Conservation (phyloP, 2,797 vertebrate genomes). For the Cossypha polioptera region DNA sequence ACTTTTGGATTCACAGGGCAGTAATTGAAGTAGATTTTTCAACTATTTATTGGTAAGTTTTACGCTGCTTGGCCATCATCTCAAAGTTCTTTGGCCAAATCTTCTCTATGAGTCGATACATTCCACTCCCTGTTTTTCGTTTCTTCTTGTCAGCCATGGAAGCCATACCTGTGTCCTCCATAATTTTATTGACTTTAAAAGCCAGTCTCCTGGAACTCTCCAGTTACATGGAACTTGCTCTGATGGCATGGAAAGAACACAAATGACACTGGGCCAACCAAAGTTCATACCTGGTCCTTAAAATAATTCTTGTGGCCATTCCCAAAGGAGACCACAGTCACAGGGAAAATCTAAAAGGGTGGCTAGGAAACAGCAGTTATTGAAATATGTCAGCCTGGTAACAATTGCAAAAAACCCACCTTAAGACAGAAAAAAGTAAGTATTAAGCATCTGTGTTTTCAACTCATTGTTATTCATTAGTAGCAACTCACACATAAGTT, state of each 20-base stretch:
- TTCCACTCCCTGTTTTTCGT: not conserved
- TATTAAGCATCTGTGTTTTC: not conserved
- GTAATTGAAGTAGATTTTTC: slow-evolving; percentile 74
- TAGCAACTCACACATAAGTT: not conserved
- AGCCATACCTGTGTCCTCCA: not conserved
- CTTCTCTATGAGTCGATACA: not conserved
- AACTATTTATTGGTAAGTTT: slow-evolving; percentile 72
- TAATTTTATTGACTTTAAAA: not conserved
- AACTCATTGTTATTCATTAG: not conserved
- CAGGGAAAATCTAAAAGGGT: not conserved
- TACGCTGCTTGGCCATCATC: slow-evolving; percentile 43
- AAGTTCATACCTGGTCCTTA: not conserved
- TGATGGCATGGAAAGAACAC: not conserved
- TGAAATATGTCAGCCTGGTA: not conserved
- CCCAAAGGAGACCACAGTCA: not conserved
- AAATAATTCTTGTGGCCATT: not conserved
- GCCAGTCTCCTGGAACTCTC: not conserved
- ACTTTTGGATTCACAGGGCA: slow-evolving; percentile 75
- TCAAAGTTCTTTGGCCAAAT: slow-evolving; percentile 19
- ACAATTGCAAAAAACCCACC: not conserved
- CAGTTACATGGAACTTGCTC: not conserved
- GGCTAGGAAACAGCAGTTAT: not conserved
- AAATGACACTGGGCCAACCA: not conserved
- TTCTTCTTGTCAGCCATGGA: not conserved
- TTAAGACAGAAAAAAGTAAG: not conserved